A percentile compares a stretch with the other conserved stretches of the same genome.
These are phyloP conservation scores for Ditula angustiorana DNA, from an alignment of 2,888 invertebrate species.

Conservation along the genomic window DNA sequence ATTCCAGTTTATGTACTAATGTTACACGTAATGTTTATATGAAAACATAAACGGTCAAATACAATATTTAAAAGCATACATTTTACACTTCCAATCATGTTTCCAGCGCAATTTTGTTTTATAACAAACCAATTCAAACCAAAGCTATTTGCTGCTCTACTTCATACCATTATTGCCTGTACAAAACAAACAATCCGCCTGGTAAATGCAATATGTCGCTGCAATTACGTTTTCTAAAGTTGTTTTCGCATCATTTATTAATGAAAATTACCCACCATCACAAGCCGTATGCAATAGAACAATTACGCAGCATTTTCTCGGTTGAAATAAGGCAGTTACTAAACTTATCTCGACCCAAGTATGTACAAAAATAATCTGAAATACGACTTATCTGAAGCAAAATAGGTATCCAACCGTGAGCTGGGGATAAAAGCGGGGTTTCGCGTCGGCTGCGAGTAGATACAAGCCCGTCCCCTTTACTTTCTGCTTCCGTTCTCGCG, in stretches of 20 bases:
- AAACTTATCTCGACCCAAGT: background rate
- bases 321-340: background rate
- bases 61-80: background rate
- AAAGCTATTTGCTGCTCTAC: slow-evolving; percentile 1
- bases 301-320: background rate
- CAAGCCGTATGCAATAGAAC: background rate
- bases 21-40: too few species aligned
- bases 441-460: slow-evolving; percentile 30
- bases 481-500: slow-evolving; percentile 64
- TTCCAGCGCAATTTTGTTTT: background rate
- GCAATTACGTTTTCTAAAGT: background rate
- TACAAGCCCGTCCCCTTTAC: slow-evolving; percentile 45
- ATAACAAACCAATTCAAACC: slow-evolving; percentile 3
- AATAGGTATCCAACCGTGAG: slow-evolving; percentile 37
- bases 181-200: background rate
- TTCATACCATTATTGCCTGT: slow-evolving; percentile 2
- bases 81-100: background rate
- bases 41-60: background rate
- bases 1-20: background rate
- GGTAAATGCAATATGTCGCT: background rate
- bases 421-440: slow-evolving; percentile 25
- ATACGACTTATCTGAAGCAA: slow-evolving; percentile 35
- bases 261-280: background rate
- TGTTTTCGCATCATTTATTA: background rate
- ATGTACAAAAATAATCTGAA: slow-evolving; percentile 24